phyloP scores from a whole-genome alignment of 1,140 invertebrate species.

The Drosophila azteca region DNA sequence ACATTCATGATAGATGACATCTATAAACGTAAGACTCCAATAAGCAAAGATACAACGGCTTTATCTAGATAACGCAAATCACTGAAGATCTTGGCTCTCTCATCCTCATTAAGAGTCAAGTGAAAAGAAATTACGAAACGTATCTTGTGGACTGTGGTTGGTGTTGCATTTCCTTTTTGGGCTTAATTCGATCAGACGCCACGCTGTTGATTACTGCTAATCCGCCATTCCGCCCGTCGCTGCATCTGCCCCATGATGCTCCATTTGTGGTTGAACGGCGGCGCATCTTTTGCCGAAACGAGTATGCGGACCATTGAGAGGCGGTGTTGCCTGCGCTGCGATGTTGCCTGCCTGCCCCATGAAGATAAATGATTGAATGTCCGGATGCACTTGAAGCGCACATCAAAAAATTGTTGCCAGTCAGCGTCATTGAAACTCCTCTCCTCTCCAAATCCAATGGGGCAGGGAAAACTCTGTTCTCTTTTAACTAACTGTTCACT shows the following conservation, averaged over 20 bases:
- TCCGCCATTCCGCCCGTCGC: conserved; percentile 18
- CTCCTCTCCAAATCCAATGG: background rate
- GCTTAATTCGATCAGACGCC: conserved; percentile 43
- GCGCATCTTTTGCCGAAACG: conserved; percentile 65
- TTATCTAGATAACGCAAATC: conserved; percentile 8
- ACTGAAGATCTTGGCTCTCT: conserved; percentile 7
- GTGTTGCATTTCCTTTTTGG: conserved; percentile 41
- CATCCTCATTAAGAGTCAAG: conserved; percentile 22
- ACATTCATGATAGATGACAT: too few species aligned
- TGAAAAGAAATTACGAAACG: conserved; percentile 22
- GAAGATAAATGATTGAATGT: conserved; percentile 77
- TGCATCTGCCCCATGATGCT: conserved; percentile 9
- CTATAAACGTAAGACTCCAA: too few species aligned
- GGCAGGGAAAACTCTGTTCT: conserved; percentile 55
- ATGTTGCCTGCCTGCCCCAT: conserved; percentile 42
- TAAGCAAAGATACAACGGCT: background rate
- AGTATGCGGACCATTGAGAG: conserved; percentile 54
- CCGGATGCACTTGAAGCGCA: conserved; percentile 76
- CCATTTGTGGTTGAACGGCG: conserved; percentile 36
- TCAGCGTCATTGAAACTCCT: conserved; percentile 54
- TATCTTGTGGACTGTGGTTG: conserved; percentile 25
- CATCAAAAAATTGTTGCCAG: conserved; percentile 73
- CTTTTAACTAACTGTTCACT: conserved; percentile 64
- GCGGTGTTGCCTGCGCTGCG: background rate
- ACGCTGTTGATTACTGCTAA: conserved; percentile 44